These are phyloP conservation scores for Leptopilina syphax DNA, from an alignment of 2,888 invertebrate genomes.

Conservation along the genomic window DNA sequence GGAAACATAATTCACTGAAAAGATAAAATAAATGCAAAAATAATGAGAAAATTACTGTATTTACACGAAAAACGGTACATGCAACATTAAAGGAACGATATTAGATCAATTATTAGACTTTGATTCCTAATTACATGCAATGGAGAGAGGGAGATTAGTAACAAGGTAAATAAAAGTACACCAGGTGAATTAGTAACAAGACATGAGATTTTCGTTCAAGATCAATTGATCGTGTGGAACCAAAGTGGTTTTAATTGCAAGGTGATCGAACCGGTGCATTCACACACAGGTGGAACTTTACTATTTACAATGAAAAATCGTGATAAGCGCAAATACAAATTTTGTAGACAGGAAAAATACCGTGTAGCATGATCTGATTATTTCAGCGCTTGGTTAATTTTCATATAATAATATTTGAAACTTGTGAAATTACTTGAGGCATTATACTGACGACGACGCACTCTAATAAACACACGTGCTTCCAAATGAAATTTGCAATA, in stretches of 20 bases:
- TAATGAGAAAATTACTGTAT: background rate
- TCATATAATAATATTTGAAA: conserved; percentile 42
- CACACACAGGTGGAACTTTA: conserved; percentile 45
- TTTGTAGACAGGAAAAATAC: conserved; percentile 48
- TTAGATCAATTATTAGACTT: background rate
- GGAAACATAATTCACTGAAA: too few species aligned
- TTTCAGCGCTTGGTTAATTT: conserved; percentile 50
- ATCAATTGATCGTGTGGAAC: conserved; percentile 33
- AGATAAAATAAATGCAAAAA: too few species aligned
- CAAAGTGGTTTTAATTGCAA: conserved; percentile 38
- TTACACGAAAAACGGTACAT: background rate
- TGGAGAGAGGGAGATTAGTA: background rate
- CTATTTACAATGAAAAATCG: conserved; percentile 36
- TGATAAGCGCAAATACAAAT: conserved; percentile 32
- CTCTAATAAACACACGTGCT: conserved; percentile 49
- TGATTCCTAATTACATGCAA: conserved; percentile 12
- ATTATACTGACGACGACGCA: too few species aligned
- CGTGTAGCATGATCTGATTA: conserved; percentile 41
- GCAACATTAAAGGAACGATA: background rate
- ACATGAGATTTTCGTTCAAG: conserved; percentile 33
- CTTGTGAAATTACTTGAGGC: too few species aligned
- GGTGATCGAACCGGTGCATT: background rate
- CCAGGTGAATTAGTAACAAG: background rate
- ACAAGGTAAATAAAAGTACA: conserved; percentile 18
- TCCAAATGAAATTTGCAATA: background rate